Evolutionary conservation across 2,113 vertebrate species (phyloP), one percentile per base, ranked within the genome.

Genomic region (Camelus bactrianus): DNA sequence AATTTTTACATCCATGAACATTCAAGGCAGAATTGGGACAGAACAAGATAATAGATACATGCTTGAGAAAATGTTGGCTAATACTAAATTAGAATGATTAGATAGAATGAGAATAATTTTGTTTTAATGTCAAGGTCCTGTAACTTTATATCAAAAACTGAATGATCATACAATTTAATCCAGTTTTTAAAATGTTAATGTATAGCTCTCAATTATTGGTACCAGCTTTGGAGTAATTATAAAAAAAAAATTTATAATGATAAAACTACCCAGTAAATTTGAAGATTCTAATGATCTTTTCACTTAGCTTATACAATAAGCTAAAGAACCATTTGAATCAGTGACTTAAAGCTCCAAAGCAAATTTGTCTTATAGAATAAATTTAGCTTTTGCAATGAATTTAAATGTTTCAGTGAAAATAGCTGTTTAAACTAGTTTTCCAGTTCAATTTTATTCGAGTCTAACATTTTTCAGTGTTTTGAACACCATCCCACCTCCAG

Each of bases 81-180:
- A 65, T 75, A 84, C 0, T 77, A 12, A 91, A 88, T 35, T 62
- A 67, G 24, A 88, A 82, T 73, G 70, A 80, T 46, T 86, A 60
- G 32, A 84, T 35, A n/a, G 10, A 64, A 70, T n/a, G 79, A 58
- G 20, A 89, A 69, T 75, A 81, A 52, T 42, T 88, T 94, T 42
- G 38, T 42, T 81, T 87, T 46, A 32, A 82, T 60, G 17, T 70
- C 64, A 95, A 17, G 26, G n/a, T 38, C 46, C 89, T 83, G 12
- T 88, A 80, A 83, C 24, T 87, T 94, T 90, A 72, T 70, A 64
- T 91, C 52, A 94, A 94, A 94, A 96, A 80, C 15, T 42, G 3
- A 90, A 95, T 10, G 8, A 58, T 28, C 26, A 67, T 16, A 94
- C 2, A 91, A 84, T 79, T 64, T 83, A 52, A 84, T 54, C 20